phyloP scores from a whole-genome alignment of 1,140 invertebrate genomes.

The Camponotus vicinus region DNA sequence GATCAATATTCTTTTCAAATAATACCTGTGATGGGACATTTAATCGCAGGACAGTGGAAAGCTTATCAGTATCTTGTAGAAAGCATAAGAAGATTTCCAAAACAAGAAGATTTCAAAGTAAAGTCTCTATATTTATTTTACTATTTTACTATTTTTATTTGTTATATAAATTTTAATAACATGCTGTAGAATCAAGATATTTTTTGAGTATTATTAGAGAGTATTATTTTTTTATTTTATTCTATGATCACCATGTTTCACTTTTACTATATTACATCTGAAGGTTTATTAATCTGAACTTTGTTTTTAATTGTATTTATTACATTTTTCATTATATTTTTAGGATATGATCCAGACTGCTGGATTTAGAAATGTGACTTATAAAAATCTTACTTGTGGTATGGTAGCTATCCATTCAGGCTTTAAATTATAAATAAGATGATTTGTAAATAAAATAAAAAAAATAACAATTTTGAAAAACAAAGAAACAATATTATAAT shows the following conservation, averaged over 20 bases:
- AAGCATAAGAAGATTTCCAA: slow-evolving; percentile 98
- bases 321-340: slow-evolving; percentile 60
- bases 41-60: slow-evolving; percentile 98
- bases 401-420: slow-evolving; percentile 97
- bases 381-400: slow-evolving; percentile 96
- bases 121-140: not conserved
- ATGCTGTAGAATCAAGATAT: not conserved
- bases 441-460: not conserved
- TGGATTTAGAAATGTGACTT: slow-evolving; percentile 94
- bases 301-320: slow-evolving; percentile 7
- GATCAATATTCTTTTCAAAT: slow-evolving; percentile 99
- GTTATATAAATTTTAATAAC: not conserved
- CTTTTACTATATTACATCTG: not conserved
- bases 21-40: slow-evolving; percentile 97
- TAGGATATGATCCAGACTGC: slow-evolving; percentile 93
- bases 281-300: slow-evolving; percentile 22
- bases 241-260: not conserved
- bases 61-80: slow-evolving; percentile 99
- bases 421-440: slow-evolving; percentile 90
- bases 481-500: not conserved
- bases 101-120: slow-evolving; percentile 94
- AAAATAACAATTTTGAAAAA: not conserved
- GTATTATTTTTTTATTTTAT: not conserved
- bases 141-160: not conserved
- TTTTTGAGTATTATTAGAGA: not conserved